phyloP scores from a whole-genome alignment of 2,113 vertebrate genomes.

The Apus apus region DNA sequence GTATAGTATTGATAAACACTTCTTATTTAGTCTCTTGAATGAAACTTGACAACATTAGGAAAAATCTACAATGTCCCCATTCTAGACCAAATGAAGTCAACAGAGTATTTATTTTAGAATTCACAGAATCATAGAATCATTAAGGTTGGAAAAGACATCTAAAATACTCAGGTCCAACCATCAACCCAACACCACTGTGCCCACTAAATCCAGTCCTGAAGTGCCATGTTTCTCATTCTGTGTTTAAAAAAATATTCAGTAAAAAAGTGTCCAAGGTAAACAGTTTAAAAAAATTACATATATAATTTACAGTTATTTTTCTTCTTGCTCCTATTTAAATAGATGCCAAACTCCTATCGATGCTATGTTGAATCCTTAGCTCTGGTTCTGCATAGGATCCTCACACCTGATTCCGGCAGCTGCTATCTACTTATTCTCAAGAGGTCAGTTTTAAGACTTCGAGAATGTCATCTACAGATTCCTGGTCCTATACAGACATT shows the following conservation, averaged over 20 bases:
- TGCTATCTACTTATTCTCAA: slow-evolving; percentile 78
- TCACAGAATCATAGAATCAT: no score
- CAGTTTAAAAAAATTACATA: not conserved
- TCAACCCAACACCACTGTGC: no score
- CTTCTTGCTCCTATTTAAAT: not conserved
- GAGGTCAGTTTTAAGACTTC: slow-evolving; percentile 78
- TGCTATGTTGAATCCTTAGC: slow-evolving; percentile 30
- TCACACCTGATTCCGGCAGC: slow-evolving; percentile 60
- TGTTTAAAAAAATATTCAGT: not conserved
- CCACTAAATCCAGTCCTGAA: no score
- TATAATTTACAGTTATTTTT: not conserved
- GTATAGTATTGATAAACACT: not conserved
- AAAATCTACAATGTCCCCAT: not conserved
- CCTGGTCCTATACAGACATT: slow-evolving; percentile 72
- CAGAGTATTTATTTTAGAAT: not conserved
- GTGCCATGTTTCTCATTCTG: not conserved
- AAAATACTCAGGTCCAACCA: no score
- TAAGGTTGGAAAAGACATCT: no score
- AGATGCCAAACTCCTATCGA: not conserved
- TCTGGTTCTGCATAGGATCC: slow-evolving; percentile 45
- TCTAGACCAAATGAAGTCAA: not conserved
- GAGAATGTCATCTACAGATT: slow-evolving; percentile 73
- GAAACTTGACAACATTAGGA: not conserved
- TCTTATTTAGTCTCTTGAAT: not conserved
- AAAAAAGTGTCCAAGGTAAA: not conserved